These are phyloP conservation scores for Drosophila subquinaria DNA, from an alignment of 2,888 invertebrate species.

Conservation along the genomic window DNA sequence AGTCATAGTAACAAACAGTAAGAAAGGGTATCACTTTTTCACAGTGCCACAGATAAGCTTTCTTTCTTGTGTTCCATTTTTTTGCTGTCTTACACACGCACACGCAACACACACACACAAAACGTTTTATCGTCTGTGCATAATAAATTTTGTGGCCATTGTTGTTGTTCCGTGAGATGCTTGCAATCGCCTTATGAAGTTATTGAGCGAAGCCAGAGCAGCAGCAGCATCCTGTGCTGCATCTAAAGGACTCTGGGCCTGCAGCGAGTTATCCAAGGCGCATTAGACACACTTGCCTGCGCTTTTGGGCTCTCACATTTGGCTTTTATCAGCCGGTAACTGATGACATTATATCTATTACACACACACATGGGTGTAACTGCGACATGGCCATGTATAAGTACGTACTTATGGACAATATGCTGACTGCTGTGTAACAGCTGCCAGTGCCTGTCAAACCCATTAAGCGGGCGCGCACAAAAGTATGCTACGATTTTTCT, in stretches of 20 bases:
- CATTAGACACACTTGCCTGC: slow-evolving; percentile 76
- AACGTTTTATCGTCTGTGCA: slow-evolving; percentile 80
- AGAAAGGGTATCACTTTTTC: neutral
- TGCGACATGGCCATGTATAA: slow-evolving; percentile 17
- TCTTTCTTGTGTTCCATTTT: slow-evolving; percentile 19
- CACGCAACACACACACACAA: slow-evolving; percentile 42
- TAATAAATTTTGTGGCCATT: slow-evolving; percentile 71
- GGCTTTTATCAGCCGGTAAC: slow-evolving; percentile 55
- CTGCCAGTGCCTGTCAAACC: slow-evolving; percentile 72
- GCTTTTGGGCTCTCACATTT: slow-evolving; percentile 33
- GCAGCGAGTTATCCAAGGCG: slow-evolving; percentile 51
- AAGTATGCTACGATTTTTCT: slow-evolving; percentile 62
- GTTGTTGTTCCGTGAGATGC: slow-evolving; percentile 35
- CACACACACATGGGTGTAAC: slow-evolving; percentile 22
- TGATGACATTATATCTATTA: slow-evolving; percentile 67
- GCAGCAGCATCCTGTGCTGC: slow-evolving; percentile 12
- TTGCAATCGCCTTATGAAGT: slow-evolving; percentile 64
- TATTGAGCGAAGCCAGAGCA: slow-evolving; percentile 59
- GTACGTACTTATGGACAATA: slow-evolving; percentile 54
- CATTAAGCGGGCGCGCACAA: slow-evolving; percentile 58
- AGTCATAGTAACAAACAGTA: neutral
- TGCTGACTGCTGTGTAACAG: slow-evolving; percentile 58
- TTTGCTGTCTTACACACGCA: slow-evolving; percentile 19
- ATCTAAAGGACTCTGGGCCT: slow-evolving; percentile 26
- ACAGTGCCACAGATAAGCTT: neutral